Conservation (phyloP, 2,888 invertebrate species). For the Atrina japonica region DNA sequence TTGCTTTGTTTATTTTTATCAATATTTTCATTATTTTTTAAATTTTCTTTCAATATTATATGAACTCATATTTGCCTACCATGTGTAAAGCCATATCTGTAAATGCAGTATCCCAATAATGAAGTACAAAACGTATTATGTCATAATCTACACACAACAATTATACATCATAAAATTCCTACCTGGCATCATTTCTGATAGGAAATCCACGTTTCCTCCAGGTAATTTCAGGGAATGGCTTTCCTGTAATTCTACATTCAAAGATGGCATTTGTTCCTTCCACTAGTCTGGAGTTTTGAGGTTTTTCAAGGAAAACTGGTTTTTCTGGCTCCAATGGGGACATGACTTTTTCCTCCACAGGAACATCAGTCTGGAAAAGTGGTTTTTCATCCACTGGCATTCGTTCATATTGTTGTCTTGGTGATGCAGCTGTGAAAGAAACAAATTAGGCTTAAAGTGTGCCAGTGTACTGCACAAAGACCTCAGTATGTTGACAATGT, state of each 20-base stretch:
- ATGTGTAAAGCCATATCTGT: too few species aligned
- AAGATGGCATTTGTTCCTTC: slow-evolving; percentile 80
- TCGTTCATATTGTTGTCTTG: slow-evolving; percentile 15
- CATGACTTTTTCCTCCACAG: slow-evolving; percentile 52
- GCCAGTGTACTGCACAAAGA: too few species aligned
- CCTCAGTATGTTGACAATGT: too few species aligned
- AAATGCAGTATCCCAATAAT: too few species aligned
- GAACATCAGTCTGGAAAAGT: slow-evolving; percentile 21
- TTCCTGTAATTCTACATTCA: slow-evolving; percentile 76
- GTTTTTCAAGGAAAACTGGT: slow-evolving; percentile 68
- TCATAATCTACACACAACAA: too few species aligned
- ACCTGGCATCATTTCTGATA: slow-evolving; percentile 78
- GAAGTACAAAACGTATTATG: too few species aligned
- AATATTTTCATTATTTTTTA: too few species aligned
- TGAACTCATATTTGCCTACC: too few species aligned
- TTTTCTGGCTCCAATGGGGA: slow-evolving; percentile 65
- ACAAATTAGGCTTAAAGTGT: background rate
- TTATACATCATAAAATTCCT: background rate
- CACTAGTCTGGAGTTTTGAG: slow-evolving; percentile 75
- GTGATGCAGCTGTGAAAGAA: slow-evolving; percentile 17
- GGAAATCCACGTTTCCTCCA: slow-evolving; percentile 77
- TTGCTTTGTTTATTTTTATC: too few species aligned
- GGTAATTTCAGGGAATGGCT: slow-evolving; percentile 78
- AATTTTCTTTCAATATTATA: too few species aligned
- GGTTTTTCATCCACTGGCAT: slow-evolving; percentile 20